Evolutionary conservation across 2,888 invertebrate genomes (phyloP).

Genomic region (Meta bourneti): DNA sequence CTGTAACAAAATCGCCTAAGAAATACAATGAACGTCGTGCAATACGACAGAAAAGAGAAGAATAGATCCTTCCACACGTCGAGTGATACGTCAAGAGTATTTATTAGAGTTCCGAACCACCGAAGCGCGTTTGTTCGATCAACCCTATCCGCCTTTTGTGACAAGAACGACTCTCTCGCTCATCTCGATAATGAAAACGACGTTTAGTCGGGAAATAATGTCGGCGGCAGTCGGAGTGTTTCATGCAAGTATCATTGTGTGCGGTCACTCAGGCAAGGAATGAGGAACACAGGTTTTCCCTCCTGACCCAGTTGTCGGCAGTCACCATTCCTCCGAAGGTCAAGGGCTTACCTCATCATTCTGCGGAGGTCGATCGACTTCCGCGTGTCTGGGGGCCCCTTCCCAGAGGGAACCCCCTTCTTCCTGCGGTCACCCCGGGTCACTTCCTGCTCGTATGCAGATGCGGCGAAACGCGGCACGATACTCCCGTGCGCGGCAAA

Average conservation of each 20-base stretch:
- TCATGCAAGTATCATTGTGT: not conserved
- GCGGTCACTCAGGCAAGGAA: slow-evolving; percentile 48
- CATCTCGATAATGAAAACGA: slow-evolving; percentile 22
- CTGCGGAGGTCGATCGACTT: slow-evolving; percentile 15
- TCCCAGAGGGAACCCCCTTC: slow-evolving; percentile 4
- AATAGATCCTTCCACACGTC: not conserved
- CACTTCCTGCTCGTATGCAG: slow-evolving; percentile 64
- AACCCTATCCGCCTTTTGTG: slow-evolving; percentile 1
- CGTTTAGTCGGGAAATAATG: slow-evolving; percentile 16
- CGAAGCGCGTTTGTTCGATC: slow-evolving; percentile 11
- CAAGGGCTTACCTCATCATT: slow-evolving; percentile 45
- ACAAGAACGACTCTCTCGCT: not conserved
- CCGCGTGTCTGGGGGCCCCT: slow-evolving; percentile 29
- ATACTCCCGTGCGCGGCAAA: slow-evolving; percentile 25
- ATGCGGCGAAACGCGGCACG: not conserved
- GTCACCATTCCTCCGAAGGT: slow-evolving; percentile 62
- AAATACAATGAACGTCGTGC: not conserved
- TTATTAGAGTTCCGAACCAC: not conserved
- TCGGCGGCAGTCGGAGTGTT: too few relatives aligned
- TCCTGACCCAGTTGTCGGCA: slow-evolving; percentile 60
- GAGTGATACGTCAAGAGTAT: too few relatives aligned
- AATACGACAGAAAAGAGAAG: not conserved
- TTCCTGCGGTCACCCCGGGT: slow-evolving; percentile 66
- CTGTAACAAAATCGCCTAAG: not conserved
- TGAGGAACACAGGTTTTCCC: slow-evolving; percentile 59